Base-by-base conservation (phyloP, 2,888 invertebrate species). In the Megastigmus dorsalis region DNA sequence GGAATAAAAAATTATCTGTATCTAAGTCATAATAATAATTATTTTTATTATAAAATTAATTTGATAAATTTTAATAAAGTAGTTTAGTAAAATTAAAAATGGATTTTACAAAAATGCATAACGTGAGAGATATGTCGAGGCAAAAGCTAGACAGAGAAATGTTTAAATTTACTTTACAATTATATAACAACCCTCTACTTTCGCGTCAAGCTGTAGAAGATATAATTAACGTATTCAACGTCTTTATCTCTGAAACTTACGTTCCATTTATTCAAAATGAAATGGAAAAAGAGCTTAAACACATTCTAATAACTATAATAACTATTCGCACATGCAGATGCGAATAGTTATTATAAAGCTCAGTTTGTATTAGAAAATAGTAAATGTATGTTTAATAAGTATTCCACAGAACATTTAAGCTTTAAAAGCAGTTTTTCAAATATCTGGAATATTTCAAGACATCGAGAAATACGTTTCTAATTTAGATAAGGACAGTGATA, bases 191-290 rank as follows among this genome's bases (percentile, higher is more conserved):
- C 52, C 55, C 71, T 9, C 48, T 69, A 2, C 18, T 77, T 38
- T 77, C 73, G 6, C 30, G 71, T 13, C 62, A 57, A 59, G 71
- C 57, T 18, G 65, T 74, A 6, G 68, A 74, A 33, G 15, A 45
- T 59, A 33, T 76, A 2, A 43, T 74, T 20, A 36, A 43, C 10
- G 30, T 13, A n/a, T 70, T 76, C 9, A 41, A 55, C 43, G 36
- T n/a, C 52, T 77, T 74, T 18, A 20, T 74, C 15, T 41, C 57
- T 0, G 15, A 71, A 48, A 18, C 13, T 18, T 74, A 74, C 15
- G 59, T 77, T 54, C 71, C 77, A 15, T 74, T 57, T 23, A 7
- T 74, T 63, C 70, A 77, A 48, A 50, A 28, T 10, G 1, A 71
- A 63, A 45, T 76, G 18, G 15, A 70, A 43, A 67, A 0, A 28